Evolutionary conservation across 2,113 vertebrate genomes (phyloP).

Genomic region (Marcusenius ussheri): DNA sequence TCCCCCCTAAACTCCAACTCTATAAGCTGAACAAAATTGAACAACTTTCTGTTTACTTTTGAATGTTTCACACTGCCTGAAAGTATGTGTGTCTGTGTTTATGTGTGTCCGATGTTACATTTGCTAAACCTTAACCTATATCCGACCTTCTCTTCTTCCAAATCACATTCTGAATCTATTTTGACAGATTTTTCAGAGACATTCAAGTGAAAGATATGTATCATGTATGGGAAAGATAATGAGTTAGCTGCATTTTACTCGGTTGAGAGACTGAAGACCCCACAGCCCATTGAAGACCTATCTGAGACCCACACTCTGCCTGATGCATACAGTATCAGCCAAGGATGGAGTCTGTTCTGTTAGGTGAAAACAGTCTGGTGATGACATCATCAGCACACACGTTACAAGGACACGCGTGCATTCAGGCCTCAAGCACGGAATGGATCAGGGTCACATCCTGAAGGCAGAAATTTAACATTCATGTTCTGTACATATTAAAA

Average conservation of each 20-base stretch:
- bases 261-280: neutral
- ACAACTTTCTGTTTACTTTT: neutral
- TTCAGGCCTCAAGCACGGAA: neutral
- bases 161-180: neutral
- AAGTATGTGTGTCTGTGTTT: neutral
- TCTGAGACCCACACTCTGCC: neutral
- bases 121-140: neutral
- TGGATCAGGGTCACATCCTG: neutral
- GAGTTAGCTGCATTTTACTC: neutral
- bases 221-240: neutral
- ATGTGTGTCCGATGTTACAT: neutral
- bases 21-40: neutral
- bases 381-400: neutral
- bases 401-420: neutral
- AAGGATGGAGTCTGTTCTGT: neutral
- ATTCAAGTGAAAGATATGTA: neutral
- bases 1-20: neutral
- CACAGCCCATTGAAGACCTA: neutral
- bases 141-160: neutral
- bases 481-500: neutral
- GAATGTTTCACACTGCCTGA: neutral
- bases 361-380: neutral
- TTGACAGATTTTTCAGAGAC: neutral
- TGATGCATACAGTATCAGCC: neutral
- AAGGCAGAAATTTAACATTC: neutral